These are phyloP conservation scores for Lycorma delicatula DNA, from an alignment of 1,140 invertebrate genomes.

Conservation along the genomic window DNA sequence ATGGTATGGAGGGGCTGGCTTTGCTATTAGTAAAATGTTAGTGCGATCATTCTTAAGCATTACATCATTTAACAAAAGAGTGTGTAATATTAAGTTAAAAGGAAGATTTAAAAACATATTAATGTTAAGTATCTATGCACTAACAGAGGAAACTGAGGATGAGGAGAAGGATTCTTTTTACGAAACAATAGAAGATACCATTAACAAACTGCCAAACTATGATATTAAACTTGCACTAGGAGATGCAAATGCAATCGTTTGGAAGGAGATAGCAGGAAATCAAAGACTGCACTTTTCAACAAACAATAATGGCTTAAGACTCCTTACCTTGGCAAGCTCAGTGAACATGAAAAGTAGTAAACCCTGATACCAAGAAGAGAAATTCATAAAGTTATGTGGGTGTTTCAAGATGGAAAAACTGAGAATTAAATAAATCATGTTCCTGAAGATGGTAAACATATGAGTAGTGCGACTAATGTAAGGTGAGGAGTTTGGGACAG, in stretches of 20 bases:
- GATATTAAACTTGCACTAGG: slow-evolving; percentile 20
- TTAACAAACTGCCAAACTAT: slow-evolving; percentile 11
- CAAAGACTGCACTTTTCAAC: slow-evolving; percentile 28
- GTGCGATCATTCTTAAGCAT: slow-evolving; percentile 6
- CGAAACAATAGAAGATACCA: slow-evolving; percentile 13
- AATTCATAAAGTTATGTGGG: slow-evolving; percentile 24
- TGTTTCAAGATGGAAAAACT: slow-evolving; percentile 17
- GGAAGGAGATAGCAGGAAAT: slow-evolving; percentile 26
- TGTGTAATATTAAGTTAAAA: slow-evolving; percentile 16
- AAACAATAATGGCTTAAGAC: slow-evolving; percentile 23
- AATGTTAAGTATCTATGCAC: slow-evolving; percentile 15
- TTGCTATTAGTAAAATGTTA: slow-evolving; percentile 1
- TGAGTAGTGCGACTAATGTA: slow-evolving; percentile 13
- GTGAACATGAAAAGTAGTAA: slow-evolving; percentile 23
- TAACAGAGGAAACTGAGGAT: slow-evolving; percentile 20
- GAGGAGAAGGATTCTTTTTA: slow-evolving; percentile 20
- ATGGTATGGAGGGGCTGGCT: neutral
- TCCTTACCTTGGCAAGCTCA: slow-evolving; percentile 20
- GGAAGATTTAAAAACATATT: slow-evolving; percentile 17
- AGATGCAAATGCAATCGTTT: slow-evolving; percentile 18
- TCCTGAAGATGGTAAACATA: slow-evolving; percentile 14
- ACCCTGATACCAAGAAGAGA: slow-evolving; percentile 21
- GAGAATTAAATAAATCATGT: slow-evolving; percentile 25
- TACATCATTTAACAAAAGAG: slow-evolving; percentile 13
- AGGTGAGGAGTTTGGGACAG: slow-evolving; percentile 20